Percentiles rank a stretch among this genome's conserved stretches.
Evolutionary conservation across 1,140 invertebrate genomes (phyloP).

Genomic region (Gyrodactylus bullatarudis): DNA sequence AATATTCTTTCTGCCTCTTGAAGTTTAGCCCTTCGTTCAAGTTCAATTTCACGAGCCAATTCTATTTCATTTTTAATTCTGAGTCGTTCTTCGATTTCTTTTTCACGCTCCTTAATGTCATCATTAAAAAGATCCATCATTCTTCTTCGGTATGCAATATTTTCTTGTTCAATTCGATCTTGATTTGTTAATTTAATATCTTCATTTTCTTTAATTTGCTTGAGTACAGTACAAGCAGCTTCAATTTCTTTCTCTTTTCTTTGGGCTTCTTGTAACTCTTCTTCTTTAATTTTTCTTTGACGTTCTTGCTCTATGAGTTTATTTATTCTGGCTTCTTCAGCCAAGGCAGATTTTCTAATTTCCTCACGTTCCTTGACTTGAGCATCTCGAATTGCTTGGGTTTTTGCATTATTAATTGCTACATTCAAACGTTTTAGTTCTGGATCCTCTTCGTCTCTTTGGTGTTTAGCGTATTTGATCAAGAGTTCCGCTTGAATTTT

Average conservation of each 20-base stretch:
- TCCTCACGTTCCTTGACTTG: slow-evolving; percentile 19
- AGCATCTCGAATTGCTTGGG: slow-evolving; percentile 21
- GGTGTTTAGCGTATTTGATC: slow-evolving; percentile 16
- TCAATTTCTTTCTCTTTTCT: slow-evolving; percentile 15
- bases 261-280: slow-evolving; percentile 19
- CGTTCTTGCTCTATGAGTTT: slow-evolving; percentile 21
- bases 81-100: slow-evolving; percentile 14
- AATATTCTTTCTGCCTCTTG: slow-evolving; percentile 16
- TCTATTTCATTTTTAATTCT: slow-evolving; percentile 16
- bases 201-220: slow-evolving; percentile 20
- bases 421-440: slow-evolving; percentile 22
- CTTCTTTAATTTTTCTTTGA: slow-evolving; percentile 16
- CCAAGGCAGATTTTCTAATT: slow-evolving; percentile 15
- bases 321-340: slow-evolving; percentile 18
- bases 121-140: slow-evolving; percentile 18
- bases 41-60: slow-evolving; percentile 16
- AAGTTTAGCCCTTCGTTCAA: slow-evolving; percentile 13
- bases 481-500: slow-evolving; percentile 18
- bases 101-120: slow-evolving; percentile 13
- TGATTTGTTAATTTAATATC: slow-evolving; percentile 15
- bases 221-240: slow-evolving; percentile 16
- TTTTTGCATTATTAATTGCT: slow-evolving; percentile 21
- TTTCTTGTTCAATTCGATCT: slow-evolving; percentile 20
- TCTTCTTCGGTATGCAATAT: slow-evolving; percentile 17
- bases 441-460: slow-evolving; percentile 20